These are phyloP conservation scores for Tetramorium simillimum DNA, from an alignment of 1,140 invertebrate species.

Conservation along the genomic window DNA sequence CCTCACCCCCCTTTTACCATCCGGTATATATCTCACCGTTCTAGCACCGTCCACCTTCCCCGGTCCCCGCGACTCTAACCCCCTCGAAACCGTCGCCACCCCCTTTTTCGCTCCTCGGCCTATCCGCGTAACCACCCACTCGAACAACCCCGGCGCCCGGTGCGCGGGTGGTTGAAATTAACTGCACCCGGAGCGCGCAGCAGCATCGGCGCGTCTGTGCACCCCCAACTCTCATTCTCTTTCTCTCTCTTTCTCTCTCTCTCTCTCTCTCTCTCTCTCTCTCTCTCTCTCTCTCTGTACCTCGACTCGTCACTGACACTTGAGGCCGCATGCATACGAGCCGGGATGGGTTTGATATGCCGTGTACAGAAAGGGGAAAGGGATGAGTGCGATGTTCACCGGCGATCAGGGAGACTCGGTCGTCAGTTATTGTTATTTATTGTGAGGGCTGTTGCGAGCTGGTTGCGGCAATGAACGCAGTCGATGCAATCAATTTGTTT, in stretches of 20 bases:
- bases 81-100: conserved; percentile 29
- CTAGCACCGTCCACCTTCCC: conserved; percentile 11
- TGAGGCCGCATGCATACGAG: conserved; percentile 40
- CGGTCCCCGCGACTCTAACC: not conserved
- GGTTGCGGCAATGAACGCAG: conserved; percentile 28
- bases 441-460: conserved; percentile 48
- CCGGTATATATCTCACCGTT: conserved; percentile 63
- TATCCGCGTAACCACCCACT: conserved; percentile 65
- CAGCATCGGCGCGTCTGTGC: conserved; percentile 54
- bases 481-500: conserved; percentile 60
- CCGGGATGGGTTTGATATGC: conserved; percentile 46
- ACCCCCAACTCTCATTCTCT: not conserved
- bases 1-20: conserved; percentile 33
- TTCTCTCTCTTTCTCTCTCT: not conserved
- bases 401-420: conserved; percentile 52
- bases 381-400: conserved; percentile 27
- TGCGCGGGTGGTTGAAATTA: conserved; percentile 66
- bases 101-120: conserved; percentile 71
- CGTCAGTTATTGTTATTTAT: conserved; percentile 60
- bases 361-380: not conserved
- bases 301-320: conserved; percentile 34
- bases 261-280: not conserved
- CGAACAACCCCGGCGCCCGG: conserved; percentile 39
- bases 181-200: conserved; percentile 61
- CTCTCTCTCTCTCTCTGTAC: not conserved